A percentile compares a stretch with the other conserved stretches of the same genome.
Evolutionary conservation across 1,140 invertebrate species (phyloP).

Genomic region (Melipona quadrifasciata): DNA sequence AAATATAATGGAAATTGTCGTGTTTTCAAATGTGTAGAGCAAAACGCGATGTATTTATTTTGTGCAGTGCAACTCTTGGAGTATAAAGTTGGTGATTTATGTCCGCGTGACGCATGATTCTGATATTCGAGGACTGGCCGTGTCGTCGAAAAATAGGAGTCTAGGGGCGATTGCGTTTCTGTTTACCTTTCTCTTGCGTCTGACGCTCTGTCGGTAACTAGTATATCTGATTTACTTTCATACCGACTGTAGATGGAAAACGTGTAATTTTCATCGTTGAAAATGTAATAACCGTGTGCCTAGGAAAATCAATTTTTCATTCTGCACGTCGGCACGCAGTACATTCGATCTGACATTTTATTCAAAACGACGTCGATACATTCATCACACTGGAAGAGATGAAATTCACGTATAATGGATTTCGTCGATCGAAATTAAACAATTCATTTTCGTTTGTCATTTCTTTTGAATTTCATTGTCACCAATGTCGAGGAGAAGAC

Average conservation of each 20-base stretch:
- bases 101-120: not conserved
- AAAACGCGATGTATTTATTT: not conserved
- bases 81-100: conserved; percentile 18
- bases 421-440: not conserved
- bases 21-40: not conserved
- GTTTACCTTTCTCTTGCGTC: conserved; percentile 11
- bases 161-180: not conserved
- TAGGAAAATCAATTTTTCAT: conserved; percentile 7
- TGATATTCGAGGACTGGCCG: not conserved
- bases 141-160: conserved; percentile 13
- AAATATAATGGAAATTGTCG: not conserved
- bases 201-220: not conserved
- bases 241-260: conserved; percentile 27
- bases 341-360: not conserved
- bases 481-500: not conserved
- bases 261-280: not conserved
- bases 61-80: not conserved
- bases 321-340: not conserved
- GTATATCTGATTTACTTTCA: not conserved
- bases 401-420: not conserved
- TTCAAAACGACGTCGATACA: not conserved
- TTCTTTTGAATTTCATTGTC: not conserved
- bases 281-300: not conserved
- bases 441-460: not conserved
- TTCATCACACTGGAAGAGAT: not conserved